Conservation (phyloP, 2,888 invertebrate species). For the Fragum sueziense region DNA sequence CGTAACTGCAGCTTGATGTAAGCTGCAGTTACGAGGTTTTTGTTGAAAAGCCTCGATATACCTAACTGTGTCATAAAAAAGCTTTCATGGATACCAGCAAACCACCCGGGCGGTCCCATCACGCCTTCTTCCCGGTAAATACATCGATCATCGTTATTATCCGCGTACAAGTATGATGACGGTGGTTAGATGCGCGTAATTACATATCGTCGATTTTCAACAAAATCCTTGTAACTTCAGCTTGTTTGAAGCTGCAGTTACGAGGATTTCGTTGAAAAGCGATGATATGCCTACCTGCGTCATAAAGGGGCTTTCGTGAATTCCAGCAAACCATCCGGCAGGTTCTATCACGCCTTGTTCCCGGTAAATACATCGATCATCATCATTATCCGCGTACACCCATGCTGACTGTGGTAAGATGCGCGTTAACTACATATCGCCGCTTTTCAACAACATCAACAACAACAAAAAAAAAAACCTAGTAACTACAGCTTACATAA, state of each 20-base stretch:
- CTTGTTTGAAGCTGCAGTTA: too few species aligned
- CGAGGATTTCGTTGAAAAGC: too few species aligned
- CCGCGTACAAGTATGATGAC: constrained; percentile 2
- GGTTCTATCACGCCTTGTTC: constrained; percentile 10
- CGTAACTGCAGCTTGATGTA: too few species aligned
- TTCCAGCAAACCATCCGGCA: constrained; percentile 27
- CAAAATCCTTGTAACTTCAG: too few species aligned
- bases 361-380: constrained; percentile 14
- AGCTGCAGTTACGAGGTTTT: too few species aligned
- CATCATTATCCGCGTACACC: constrained; percentile 18
- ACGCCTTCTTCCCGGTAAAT: constrained; percentile 15
- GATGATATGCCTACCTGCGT: background rate
- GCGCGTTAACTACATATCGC: too few species aligned
- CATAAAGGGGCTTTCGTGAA: background rate
- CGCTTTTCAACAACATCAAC: too few species aligned
- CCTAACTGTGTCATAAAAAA: background rate
- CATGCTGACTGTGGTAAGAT: too few species aligned
- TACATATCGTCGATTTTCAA: too few species aligned
- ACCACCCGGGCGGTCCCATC: constrained; percentile 13
- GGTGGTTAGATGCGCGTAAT: background rate
- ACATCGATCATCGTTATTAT: constrained; percentile 15
- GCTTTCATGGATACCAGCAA: constrained; percentile 13
- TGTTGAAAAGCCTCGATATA: too few species aligned
- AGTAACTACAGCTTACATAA: too few species aligned
- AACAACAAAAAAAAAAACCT: too few species aligned